These are phyloP conservation scores for Sminthopsis crassicaudata DNA, from an alignment of 2,113 vertebrate species.

Conservation along the genomic window DNA sequence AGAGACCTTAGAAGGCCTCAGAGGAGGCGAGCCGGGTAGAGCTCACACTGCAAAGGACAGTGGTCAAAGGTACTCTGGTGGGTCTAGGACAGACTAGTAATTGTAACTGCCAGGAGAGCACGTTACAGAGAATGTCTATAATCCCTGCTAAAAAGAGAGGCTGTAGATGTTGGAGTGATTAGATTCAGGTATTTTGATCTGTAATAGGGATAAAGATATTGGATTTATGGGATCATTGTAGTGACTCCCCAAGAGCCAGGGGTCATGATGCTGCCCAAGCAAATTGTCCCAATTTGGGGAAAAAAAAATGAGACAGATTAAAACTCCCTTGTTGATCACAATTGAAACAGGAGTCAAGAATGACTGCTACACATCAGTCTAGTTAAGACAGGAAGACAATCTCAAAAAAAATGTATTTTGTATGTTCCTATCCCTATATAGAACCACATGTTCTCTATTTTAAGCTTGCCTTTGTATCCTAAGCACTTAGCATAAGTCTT, in stretches of 20 bases:
- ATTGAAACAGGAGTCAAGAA: background rate
- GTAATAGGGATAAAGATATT: background rate
- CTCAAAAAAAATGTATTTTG: background rate
- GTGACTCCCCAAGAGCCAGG: background rate
- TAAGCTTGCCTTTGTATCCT: background rate
- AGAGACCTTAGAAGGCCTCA: no score
- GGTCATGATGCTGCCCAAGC: background rate
- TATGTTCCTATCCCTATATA: background rate
- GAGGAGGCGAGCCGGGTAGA: no score
- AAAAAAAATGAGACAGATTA: background rate
- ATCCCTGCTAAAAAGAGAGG: background rate
- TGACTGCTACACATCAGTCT: background rate
- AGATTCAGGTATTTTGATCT: background rate
- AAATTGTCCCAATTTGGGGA: background rate
- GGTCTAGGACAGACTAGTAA: no score
- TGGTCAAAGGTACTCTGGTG: no score
- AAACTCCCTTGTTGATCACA: background rate
- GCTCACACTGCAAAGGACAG: no score
- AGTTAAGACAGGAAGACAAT: background rate
- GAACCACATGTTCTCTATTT: background rate
- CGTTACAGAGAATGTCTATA: no score
- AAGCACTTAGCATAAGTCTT: background rate
- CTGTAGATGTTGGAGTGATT: background rate
- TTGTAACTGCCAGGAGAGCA: no score
- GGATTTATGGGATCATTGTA: background rate